phyloP scores from a whole-genome alignment of 1,140 invertebrate species.

The Ceratoteleas bidentatus region DNA sequence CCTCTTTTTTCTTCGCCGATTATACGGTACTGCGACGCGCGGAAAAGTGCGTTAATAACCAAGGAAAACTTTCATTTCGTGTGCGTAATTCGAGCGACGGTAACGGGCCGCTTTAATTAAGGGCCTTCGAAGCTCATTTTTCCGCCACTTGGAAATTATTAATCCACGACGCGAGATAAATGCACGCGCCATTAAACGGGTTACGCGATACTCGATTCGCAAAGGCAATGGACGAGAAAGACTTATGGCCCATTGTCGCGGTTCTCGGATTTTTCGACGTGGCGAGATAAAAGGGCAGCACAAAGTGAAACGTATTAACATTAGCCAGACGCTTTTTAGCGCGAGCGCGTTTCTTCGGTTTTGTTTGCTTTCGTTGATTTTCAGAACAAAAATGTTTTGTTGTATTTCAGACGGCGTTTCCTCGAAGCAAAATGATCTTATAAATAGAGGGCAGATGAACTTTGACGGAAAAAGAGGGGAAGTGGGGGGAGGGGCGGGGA shows the following conservation, averaged over 20 bases:
- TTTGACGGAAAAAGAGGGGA: background rate
- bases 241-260: conserved; percentile 20
- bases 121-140: conserved; percentile 9
- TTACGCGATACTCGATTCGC: conserved; percentile 8
- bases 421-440: background rate
- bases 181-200: conserved; percentile 16
- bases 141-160: conserved; percentile 21
- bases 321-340: too few species aligned
- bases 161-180: conserved; percentile 21
- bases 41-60: background rate
- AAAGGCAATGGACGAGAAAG: conserved; percentile 20
- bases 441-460: background rate
- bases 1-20: too few species aligned
- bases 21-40: too few species aligned
- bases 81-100: background rate
- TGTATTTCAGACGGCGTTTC: background rate
- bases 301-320: too few species aligned
- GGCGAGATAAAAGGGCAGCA: too few species aligned
- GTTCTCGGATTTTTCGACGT: background rate
- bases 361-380: too few species aligned
- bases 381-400: too few species aligned
- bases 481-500: background rate
- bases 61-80: background rate
- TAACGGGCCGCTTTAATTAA: conserved; percentile 11
- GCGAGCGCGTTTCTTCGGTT: too few species aligned